phyloP scores from a whole-genome alignment of 2,797 vertebrate genomes.

The Acestrorhynchus altus region DNA sequence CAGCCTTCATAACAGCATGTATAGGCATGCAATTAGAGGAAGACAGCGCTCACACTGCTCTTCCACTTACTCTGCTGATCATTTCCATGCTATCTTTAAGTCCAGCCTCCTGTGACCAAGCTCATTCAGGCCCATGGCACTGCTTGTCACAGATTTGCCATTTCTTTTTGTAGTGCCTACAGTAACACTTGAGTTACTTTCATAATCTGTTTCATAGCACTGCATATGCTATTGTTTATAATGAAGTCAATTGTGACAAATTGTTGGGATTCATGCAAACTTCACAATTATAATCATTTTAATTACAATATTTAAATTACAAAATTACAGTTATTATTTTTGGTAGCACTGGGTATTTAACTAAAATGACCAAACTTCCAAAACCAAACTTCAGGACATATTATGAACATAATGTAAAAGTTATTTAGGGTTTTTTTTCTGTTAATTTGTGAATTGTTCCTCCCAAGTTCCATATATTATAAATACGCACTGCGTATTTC shows the following conservation, averaged over 20 bases:
- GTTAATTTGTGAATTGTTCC: too few relatives aligned
- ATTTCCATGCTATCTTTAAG: slow-evolving; percentile 25
- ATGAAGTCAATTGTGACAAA: neutral
- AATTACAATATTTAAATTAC: too few relatives aligned
- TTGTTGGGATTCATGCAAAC: too few relatives aligned
- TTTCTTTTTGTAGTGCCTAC: neutral
- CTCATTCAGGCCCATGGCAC: neutral
- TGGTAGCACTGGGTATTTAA: too few relatives aligned
- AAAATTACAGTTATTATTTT: too few relatives aligned
- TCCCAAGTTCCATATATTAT: too few relatives aligned
- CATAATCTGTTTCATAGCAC: neutral
- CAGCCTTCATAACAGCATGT: slow-evolving; percentile 10
- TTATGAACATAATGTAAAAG: too few relatives aligned
- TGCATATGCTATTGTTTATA: neutral
- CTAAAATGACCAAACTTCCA: too few relatives aligned
- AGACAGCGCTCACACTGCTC: neutral
- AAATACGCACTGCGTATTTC: too few relatives aligned
- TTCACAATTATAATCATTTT: too few relatives aligned
- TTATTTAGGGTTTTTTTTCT: too few relatives aligned
- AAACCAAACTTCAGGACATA: too few relatives aligned
- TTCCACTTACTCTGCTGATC: slow-evolving; percentile 54
- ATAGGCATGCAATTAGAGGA: neutral
- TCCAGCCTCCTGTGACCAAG: slow-evolving; percentile 37
- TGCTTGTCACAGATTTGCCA: neutral
- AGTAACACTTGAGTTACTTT: neutral